These are phyloP conservation scores for Argyresthia albistria DNA, from an alignment of 2,888 invertebrate genomes.

Conservation along the genomic window DNA sequence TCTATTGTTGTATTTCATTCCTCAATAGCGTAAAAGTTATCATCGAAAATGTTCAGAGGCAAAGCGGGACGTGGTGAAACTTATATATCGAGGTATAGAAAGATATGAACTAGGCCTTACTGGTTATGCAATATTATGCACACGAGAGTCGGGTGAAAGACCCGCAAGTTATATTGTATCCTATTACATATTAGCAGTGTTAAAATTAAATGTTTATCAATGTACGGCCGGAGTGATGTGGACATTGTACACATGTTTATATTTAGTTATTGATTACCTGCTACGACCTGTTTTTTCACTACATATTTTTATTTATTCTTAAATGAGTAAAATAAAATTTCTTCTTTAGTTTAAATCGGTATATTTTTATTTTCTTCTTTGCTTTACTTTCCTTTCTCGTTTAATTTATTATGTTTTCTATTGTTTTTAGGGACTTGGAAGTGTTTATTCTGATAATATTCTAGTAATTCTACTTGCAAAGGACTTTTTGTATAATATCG, in stretches of 20 bases:
- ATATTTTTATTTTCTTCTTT: constrained; percentile 22
- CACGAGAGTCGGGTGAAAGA: too few relatives aligned
- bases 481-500: too few relatives aligned
- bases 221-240: not conserved
- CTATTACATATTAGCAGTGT: too few relatives aligned
- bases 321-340: constrained; percentile 43
- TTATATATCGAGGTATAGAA: too few relatives aligned
- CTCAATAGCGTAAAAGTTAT: not conserved
- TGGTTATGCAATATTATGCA: too few relatives aligned
- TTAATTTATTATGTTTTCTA: not conserved
- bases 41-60: constrained; percentile 6
- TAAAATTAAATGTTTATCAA: too few relatives aligned
- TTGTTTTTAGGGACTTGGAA: not conserved
- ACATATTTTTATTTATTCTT: constrained; percentile 45
- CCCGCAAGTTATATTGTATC: too few relatives aligned
- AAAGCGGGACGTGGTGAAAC: not conserved
- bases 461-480: too few relatives aligned
- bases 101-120: too few relatives aligned
- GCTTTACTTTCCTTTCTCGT: not conserved
- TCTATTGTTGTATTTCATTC: too few relatives aligned
- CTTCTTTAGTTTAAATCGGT: constrained; percentile 32
- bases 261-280: not conserved
- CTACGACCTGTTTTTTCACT: constrained; percentile 30
- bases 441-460: too few relatives aligned
- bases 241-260: not conserved